These are phyloP conservation scores for Haliclona indistincta DNA, from an alignment of 37 sponge, comb jelly and placozoan genomes.

Conservation along the genomic window DNA sequence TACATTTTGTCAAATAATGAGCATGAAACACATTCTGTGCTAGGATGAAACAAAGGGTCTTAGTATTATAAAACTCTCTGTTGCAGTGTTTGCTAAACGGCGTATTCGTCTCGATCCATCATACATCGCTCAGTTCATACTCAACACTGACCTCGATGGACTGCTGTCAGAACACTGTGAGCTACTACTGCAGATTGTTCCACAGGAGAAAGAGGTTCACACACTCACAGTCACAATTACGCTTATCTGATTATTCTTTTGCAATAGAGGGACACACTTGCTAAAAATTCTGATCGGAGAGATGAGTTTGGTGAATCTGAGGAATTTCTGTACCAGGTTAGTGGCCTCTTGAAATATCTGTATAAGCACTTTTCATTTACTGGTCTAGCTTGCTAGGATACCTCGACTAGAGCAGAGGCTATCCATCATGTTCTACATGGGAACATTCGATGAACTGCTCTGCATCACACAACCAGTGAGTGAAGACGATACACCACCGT, in stretches of 20 bases:
- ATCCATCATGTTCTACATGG: conserved; percentile 79
- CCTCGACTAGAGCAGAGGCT: conserved; percentile 75
- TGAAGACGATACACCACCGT: too few species aligned
- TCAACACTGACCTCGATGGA: conserved; percentile 77
- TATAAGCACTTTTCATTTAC: neutral
- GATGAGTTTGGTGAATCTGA: conserved; percentile 85
- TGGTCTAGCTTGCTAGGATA: conserved; percentile 66
- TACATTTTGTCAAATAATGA: too few species aligned
- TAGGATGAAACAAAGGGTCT: too few species aligned
- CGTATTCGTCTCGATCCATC: conserved; percentile 57
- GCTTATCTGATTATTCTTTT: neutral
- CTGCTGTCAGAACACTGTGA: conserved; percentile 76
- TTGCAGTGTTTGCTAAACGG: conserved; percentile 86
- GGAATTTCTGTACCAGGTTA: conserved; percentile 75
- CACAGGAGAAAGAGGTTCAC: conserved; percentile 75
- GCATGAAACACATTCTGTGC: too few species aligned
- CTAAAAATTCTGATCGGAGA: conserved; percentile 37
- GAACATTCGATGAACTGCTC: conserved; percentile 85
- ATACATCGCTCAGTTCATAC: conserved; percentile 39
- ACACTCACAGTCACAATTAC: neutral
- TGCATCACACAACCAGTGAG: conserved; percentile 66
- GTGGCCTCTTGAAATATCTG: too few species aligned
- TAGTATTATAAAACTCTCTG: too few species aligned
- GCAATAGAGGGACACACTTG: conserved; percentile 25
- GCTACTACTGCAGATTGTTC: conserved; percentile 77